Evolutionary conservation across 2,797 vertebrate species (phyloP), one percentile per base, ranked within the genome.

Genomic region (Arctocebus calabarensis): DNA sequence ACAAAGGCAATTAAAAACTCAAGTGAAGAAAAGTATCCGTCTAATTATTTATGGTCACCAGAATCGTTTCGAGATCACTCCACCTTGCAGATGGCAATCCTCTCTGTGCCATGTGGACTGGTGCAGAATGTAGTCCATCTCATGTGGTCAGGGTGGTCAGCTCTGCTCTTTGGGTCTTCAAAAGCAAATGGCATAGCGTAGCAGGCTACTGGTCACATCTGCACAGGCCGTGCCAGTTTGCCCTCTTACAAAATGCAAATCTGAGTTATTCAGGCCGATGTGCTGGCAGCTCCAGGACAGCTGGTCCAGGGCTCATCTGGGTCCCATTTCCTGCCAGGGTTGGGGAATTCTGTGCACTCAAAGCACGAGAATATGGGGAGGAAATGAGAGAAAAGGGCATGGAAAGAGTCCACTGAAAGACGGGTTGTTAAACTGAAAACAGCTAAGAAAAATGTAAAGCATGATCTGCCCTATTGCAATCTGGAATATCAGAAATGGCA

Each of bases 241-340:
- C 37, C 68, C 25, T 81, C 25, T 34, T 52, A 52, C 5, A 37
- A 37, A 81, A 0, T 22, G 16, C 8, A 57, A 52, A 70, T 22
- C 27, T 3, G 57, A 61, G 32, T 68, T 77, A 22, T 17, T 34
- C 2, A 0, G 66, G 75, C 7, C 3, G 19, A 19, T 0, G 19
- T 12, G 79, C 61, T 0, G 71, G 8, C 6, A 14, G 37, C 32
- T 37, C 7, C 3, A 1, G 10, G 37, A 55, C 0, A 14, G n/a
- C 23, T 23, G 6, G 3, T 27, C 12, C 1, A 37, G 14, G 20
- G 19, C 1, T 25, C 10, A 22, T 22, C 25, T 81, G 82, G n/a
- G 20, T 17, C 22, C 3, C 75, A 2, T 37, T 66, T 48, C 32
- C 68, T 3, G 6, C 11, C 22, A n/a, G 11, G 3, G 34, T 1